These are phyloP conservation scores for Pseudomyrmex cubaensis DNA, from an alignment of 1,140 invertebrate species.

Conservation along the genomic window DNA sequence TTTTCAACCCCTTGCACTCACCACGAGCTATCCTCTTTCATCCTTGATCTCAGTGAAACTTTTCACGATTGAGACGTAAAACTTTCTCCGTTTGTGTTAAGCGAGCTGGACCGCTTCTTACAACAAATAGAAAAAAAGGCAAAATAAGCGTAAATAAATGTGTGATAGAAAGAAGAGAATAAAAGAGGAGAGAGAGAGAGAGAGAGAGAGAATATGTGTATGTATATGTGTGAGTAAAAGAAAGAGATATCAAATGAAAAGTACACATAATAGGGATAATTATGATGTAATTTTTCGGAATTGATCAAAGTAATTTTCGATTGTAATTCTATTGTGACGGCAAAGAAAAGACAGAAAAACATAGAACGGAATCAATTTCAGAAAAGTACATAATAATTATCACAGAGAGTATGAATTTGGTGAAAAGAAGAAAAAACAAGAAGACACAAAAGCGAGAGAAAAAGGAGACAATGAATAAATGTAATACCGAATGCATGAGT, in stretches of 20 bases:
- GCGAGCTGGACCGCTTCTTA: constrained; percentile 71
- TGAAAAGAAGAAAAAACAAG: neutral
- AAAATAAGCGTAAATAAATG: constrained; percentile 33
- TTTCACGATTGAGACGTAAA: constrained; percentile 69
- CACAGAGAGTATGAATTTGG: neutral
- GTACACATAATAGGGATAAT: neutral
- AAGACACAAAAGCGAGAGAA: neutral
- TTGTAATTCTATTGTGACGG: too few relatives aligned
- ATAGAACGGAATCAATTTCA: neutral
- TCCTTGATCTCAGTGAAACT: constrained; percentile 73
- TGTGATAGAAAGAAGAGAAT: neutral
- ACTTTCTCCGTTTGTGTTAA: constrained; percentile 74
- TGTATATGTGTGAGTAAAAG: neutral
- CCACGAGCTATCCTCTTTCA: constrained; percentile 21
- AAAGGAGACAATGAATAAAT: neutral
- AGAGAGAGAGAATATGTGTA: neutral
- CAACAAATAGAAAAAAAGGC: constrained; percentile 43
- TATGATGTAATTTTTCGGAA: too few relatives aligned
- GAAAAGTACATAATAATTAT: neutral
- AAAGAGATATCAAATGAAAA: neutral
- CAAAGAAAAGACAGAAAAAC: neutral
- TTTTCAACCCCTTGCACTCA: constrained; percentile 69
- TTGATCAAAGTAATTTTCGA: too few relatives aligned
- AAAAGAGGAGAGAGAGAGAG: neutral
- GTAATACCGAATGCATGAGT: neutral